A percentile compares a stretch with the other conserved stretches of the same genome.
Evolutionary conservation across 2,888 invertebrate species (phyloP).

Genomic region (Callimorpha dominula): DNA sequence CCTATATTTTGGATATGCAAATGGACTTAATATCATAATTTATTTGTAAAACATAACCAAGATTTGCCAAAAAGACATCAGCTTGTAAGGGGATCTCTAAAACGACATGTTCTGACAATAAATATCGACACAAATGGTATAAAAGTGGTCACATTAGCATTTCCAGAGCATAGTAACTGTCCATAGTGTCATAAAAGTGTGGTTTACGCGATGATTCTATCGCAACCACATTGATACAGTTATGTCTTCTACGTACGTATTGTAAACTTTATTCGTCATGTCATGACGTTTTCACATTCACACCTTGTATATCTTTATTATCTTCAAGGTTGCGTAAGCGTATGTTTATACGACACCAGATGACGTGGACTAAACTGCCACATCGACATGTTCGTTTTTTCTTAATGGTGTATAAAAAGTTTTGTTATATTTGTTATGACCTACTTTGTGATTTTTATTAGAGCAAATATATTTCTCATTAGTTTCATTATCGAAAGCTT

Average conservation of each 20-base stretch:
- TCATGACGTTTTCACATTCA: conserved; percentile 18
- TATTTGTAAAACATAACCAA: neutral
- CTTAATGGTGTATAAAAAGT: no score
- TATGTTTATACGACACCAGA: neutral
- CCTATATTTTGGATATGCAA: neutral
- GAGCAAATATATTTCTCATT: neutral
- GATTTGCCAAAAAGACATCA: neutral
- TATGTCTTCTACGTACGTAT: conserved; percentile 46
- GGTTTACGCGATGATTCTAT: conserved; percentile 63
- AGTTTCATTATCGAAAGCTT: neutral
- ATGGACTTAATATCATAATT: neutral
- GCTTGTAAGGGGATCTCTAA: conserved; percentile 8
- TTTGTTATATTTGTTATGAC: no score
- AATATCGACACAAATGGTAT: conserved; percentile 44
- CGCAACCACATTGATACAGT: conserved; percentile 57
- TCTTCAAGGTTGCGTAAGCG: neutral
- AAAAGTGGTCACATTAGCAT: conserved; percentile 60
- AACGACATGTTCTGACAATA: conserved; percentile 13
- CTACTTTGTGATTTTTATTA: conserved; percentile 27
- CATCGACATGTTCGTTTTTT: no score
- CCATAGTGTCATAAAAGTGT: conserved; percentile 63
- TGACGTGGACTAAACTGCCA: neutral
- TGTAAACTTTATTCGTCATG: conserved; percentile 34
- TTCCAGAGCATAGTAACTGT: conserved; percentile 62
- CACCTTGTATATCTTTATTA: conserved; percentile 22